phyloP scores from a whole-genome alignment of 2,888 invertebrate species.

The Orthosia gothica region DNA sequence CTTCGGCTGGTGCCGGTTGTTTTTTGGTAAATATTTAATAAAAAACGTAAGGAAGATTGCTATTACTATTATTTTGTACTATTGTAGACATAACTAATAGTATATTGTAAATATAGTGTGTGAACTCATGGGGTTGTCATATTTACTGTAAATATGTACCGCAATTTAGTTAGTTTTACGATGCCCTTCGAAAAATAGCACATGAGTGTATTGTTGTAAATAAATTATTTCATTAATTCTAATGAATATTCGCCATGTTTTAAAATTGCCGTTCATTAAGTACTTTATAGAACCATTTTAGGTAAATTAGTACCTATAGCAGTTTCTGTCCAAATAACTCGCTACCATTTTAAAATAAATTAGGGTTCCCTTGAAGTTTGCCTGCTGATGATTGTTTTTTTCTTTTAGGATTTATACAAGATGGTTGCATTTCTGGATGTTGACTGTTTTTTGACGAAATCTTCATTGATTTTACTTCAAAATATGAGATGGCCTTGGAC shows the following conservation, averaged over 20 bases:
- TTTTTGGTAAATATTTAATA: too few species aligned
- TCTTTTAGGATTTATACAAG: too few species aligned
- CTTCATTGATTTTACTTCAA: too few species aligned
- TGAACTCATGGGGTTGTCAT: too few species aligned
- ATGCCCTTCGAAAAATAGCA: neutral
- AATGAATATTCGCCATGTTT: neutral
- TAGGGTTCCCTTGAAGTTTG: neutral
- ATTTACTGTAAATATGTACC: neutral
- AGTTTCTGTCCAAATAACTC: neutral
- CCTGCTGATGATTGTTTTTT: neutral
- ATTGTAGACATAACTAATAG: too few species aligned
- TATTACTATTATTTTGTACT: too few species aligned
- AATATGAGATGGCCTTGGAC: too few species aligned
- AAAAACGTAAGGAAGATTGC: too few species aligned
- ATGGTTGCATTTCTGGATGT: too few species aligned
- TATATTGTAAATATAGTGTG: too few species aligned
- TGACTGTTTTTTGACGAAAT: too few species aligned
- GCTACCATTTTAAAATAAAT: slow-evolving; percentile 3
- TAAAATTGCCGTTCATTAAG: neutral
- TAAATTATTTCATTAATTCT: neutral
- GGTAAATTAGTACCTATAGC: neutral
- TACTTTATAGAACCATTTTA: neutral
- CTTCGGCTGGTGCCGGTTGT: too few species aligned
- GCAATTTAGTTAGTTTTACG: neutral
- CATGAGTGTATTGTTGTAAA: neutral